Evolutionary conservation across 1,140 invertebrate species (phyloP), one percentile per base, ranked within the genome.

Genomic region (Schlechtendalia chinensis): DNA sequence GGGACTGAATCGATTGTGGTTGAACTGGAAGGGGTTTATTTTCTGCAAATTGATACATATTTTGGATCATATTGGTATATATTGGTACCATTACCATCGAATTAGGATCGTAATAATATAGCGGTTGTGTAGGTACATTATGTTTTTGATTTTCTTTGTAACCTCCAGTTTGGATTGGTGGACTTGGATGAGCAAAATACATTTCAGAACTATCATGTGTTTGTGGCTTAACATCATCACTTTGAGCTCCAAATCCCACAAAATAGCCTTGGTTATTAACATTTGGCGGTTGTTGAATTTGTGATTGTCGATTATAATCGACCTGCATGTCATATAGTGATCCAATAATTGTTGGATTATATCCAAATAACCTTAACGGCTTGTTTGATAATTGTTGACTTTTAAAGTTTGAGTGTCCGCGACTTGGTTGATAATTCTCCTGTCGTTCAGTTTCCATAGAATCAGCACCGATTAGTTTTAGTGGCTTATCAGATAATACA

Each of bases 81-180:
- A 79, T 24, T 50, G 75, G 75, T 29, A 79, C 27, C 75, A 79
- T 79, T 29, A 50, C 17, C 75, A 79, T 79, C 27, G 75, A 61
- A 79, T 47, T 50, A 27, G 75, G 75, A 47, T 79, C 75, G 17
- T 79, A 79, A 47, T 79, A 79, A 61, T 79, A 79, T 11, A 79
- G 58, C 63, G 56, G 75, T 50, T 79, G 74, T 45, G 74, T 58
- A 17, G 32, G 53, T 59, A 8, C 22, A 47, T 27, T 50, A 47
- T 27, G 29, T 50, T 79, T 79, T 27, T 59, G 22, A 63, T 19
- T 47, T 79, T 22, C 75, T 61, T 79, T 79, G 39, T 63, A 79
- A 27, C 17, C 22, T 47, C 19, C 75, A 19, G 32, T 19, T 72
- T 29, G 47, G 11, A 19, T 4, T 11, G 24, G 53, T 19, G 17